Evolutionary conservation across 2,888 invertebrate species (phyloP).

Genomic region (Acanthosepion lycidas): DNA sequence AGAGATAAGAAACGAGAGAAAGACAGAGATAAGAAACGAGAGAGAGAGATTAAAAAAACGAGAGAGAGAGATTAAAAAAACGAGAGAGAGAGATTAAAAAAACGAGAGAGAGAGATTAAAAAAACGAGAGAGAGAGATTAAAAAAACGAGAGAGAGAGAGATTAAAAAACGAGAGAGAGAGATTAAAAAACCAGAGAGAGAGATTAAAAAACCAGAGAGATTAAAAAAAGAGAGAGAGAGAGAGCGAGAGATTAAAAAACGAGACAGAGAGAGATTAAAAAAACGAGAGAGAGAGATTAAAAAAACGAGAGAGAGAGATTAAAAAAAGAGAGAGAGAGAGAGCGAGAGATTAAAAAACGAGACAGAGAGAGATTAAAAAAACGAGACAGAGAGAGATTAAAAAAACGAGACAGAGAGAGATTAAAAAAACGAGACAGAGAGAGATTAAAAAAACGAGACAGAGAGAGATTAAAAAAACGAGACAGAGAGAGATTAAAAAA

Average conservation of each 20-base stretch:
- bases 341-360: neutral
- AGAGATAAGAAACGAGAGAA: too few species aligned
- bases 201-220: too few species aligned
- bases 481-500: too few species aligned
- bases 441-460: too few species aligned
- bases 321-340: neutral
- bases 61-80: neutral
- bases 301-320: neutral
- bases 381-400: neutral
- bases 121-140: too few species aligned
- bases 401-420: too few species aligned
- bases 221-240: too few species aligned
- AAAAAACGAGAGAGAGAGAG: neutral
- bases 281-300: too few species aligned
- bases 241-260: too few species aligned
- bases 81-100: neutral
- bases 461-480: too few species aligned
- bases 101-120: neutral
- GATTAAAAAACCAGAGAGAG: neutral
- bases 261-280: too few species aligned
- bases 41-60: neutral
- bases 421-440: too few species aligned
- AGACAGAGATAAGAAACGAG: neutral
- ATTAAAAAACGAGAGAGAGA: neutral
- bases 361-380: neutral